Evolutionary conservation across 2,888 invertebrate species (phyloP).

Genomic region (Schizaphis graminum): DNA sequence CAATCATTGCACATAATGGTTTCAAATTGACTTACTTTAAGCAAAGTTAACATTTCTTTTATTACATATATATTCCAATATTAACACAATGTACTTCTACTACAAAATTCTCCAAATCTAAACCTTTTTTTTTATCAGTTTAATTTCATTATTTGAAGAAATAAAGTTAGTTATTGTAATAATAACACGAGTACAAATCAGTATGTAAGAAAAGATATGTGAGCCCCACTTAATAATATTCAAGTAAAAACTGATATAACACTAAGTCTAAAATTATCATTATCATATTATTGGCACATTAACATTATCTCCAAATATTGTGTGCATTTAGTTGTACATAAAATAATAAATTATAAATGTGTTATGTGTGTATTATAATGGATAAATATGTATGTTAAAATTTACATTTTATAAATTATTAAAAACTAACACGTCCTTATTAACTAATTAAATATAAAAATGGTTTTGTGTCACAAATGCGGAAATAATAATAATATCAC

Average conservation of each 20-base stretch:
- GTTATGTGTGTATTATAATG: slow-evolving; percentile 47
- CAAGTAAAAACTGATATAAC: slow-evolving; percentile 50
- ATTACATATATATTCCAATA: slow-evolving; percentile 38
- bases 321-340: slow-evolving; percentile 59
- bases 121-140: not conserved
- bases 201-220: slow-evolving; percentile 57
- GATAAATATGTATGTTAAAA: slow-evolving; percentile 48
- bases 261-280: slow-evolving; percentile 49
- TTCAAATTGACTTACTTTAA: slow-evolving; percentile 48
- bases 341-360: slow-evolving; percentile 50
- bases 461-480: slow-evolving; percentile 58
- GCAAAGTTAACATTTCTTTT: slow-evolving; percentile 19
- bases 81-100: not conserved
- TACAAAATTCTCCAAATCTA: slow-evolving; percentile 35
- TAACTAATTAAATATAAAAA: slow-evolving; percentile 51
- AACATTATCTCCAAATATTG: slow-evolving; percentile 52
- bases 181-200: slow-evolving; percentile 42
- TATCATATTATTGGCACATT: slow-evolving; percentile 62
- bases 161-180: not conserved
- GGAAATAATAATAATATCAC: slow-evolving; percentile 64
- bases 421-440: slow-evolving; percentile 50
- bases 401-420: slow-evolving; percentile 49
- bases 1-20: slow-evolving; percentile 58
- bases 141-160: slow-evolving; percentile 32
- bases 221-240: slow-evolving; percentile 59